These are phyloP conservation scores for Callopanchax toddi DNA, from an alignment of 2,113 vertebrate genomes.

Conservation along the genomic window DNA sequence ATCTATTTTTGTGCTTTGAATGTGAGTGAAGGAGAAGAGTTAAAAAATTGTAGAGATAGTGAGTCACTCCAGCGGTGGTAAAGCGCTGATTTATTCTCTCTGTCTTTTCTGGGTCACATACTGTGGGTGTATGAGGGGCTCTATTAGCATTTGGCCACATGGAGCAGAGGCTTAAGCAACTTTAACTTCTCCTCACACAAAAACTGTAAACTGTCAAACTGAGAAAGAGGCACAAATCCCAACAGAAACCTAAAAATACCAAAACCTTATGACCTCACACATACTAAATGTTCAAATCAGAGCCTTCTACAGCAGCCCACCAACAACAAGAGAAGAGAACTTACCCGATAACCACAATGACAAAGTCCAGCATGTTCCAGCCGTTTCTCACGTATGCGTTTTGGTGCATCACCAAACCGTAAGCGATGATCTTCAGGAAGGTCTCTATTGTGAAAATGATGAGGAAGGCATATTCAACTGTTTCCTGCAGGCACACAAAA, in stretches of 20 bases:
- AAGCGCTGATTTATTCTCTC: slow-evolving; percentile 76
- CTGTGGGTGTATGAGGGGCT: slow-evolving; percentile 72
- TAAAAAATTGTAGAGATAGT: slow-evolving; percentile 66
- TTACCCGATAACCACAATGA: slow-evolving; percentile 99
- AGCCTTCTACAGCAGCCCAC: background rate
- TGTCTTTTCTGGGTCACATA: slow-evolving; percentile 80
- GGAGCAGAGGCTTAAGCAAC: slow-evolving; percentile 67
- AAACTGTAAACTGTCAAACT: slow-evolving; percentile 40
- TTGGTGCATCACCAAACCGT: slow-evolving; percentile 98
- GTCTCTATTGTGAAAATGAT: slow-evolving; percentile 99
- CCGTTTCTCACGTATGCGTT: slow-evolving; percentile 98
- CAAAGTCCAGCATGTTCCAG: slow-evolving; percentile 99
- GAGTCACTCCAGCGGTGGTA: slow-evolving; percentile 75
- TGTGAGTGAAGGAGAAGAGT: slow-evolving; percentile 41
- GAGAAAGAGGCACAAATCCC: slow-evolving; percentile 30
- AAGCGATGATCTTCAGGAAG: slow-evolving; percentile 99
- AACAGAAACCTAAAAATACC: slow-evolving; percentile 25
- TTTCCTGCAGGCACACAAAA: slow-evolving; percentile 88
- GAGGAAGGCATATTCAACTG: slow-evolving; percentile 99
- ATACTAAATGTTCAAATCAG: background rate
- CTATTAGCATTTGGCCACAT: slow-evolving; percentile 59
- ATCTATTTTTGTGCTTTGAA: background rate
- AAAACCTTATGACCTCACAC: slow-evolving; percentile 6
- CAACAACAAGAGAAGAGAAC: slow-evolving; percentile 50
- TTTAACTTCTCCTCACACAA: slow-evolving; percentile 41